These are phyloP conservation scores for Florisuga fusca DNA, from an alignment of 2,797 vertebrate genomes.

Conservation along the genomic window DNA sequence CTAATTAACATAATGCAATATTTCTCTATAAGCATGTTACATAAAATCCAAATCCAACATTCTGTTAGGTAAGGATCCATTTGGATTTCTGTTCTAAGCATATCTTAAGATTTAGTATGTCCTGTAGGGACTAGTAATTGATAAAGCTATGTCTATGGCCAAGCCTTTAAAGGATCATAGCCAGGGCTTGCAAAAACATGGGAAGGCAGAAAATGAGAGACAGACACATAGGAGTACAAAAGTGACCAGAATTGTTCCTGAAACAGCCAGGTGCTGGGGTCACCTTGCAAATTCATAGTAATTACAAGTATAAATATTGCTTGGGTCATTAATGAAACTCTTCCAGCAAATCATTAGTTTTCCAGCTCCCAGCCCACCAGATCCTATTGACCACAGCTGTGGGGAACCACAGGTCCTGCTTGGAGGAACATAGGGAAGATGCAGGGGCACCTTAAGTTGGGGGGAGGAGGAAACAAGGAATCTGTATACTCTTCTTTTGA, in stretches of 20 bases:
- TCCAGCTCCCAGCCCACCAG: not conserved
- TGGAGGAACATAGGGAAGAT: not conserved
- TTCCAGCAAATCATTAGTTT: not conserved
- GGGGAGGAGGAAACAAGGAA: not conserved
- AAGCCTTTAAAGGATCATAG: not conserved
- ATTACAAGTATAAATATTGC: not conserved
- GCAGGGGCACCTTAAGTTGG: not conserved
- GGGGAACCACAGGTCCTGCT: not conserved
- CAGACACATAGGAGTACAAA: not conserved
- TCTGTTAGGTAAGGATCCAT: not conserved
- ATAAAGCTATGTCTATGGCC: not conserved
- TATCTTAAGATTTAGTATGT: not conserved
- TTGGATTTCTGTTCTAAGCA: not conserved
- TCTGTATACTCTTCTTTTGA: not conserved
- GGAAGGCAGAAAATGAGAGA: not conserved
- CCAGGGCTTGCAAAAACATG: not conserved
- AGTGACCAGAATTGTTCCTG: not conserved
- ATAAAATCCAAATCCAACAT: not conserved
- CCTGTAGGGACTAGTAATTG: not conserved
- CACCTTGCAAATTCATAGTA: not conserved
- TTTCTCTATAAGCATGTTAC: not conserved
- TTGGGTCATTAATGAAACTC: not conserved
- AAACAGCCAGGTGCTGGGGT: not conserved
- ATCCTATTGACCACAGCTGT: rapidly evolving
- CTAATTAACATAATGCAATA: not conserved